Percentiles rank a stretch among this genome's conserved stretches.
Conservation (phyloP, 2,888 invertebrate genomes). For the Hartigia nigra region DNA sequence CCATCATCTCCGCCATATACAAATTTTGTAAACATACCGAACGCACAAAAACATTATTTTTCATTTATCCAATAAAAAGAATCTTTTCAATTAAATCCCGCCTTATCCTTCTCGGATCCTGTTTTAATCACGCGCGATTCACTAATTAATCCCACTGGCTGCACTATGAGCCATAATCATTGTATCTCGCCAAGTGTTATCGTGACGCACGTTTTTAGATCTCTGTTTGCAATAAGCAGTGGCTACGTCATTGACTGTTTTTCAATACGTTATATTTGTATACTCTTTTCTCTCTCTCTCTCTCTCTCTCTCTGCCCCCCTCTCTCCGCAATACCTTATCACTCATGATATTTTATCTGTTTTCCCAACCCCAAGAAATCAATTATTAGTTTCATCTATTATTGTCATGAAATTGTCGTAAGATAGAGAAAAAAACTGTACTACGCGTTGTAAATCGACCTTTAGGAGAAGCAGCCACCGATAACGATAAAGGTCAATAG, state of each 20-base stretch:
- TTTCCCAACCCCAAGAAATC: background rate
- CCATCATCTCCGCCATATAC: too few species aligned
- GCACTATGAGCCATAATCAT: background rate
- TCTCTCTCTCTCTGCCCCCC: background rate
- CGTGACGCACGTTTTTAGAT: background rate
- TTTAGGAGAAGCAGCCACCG: background rate
- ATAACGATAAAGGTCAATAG: background rate
- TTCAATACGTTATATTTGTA: background rate
- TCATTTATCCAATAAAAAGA: background rate
- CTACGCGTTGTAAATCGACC: background rate
- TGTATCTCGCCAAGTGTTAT: background rate
- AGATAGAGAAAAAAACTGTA: background rate
- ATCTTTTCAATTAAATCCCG: background rate
- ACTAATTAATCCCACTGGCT: background rate
- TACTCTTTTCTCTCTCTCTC: background rate
- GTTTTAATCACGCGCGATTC: conserved; percentile 8
- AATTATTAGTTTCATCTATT: background rate
- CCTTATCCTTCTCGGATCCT: background rate
- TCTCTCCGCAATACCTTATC: too few species aligned
- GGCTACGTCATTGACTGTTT: background rate
- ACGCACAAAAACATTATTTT: background rate
- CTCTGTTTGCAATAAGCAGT: background rate
- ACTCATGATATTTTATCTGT: background rate
- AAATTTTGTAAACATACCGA: too few species aligned
- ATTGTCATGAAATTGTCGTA: background rate